Evolutionary conservation across 1,140 invertebrate genomes (phyloP).

Genomic region (Drosophila rhopaloa): DNA sequence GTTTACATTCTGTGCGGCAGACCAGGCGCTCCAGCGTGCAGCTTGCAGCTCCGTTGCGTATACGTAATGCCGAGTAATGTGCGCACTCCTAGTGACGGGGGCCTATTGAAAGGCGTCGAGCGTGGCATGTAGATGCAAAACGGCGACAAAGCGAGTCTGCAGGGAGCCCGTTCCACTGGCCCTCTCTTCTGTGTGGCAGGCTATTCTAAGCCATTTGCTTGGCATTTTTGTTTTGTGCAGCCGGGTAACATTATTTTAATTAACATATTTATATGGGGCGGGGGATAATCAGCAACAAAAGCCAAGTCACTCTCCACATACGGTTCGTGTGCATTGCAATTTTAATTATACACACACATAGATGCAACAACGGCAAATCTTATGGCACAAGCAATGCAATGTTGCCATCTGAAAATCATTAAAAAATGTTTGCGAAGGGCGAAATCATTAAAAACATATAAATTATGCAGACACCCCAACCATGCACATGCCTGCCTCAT

Average conservation of each 20-base stretch:
- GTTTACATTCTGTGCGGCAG: slow-evolving; percentile 67
- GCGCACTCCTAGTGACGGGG: slow-evolving; percentile 21
- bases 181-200: slow-evolving; percentile 26
- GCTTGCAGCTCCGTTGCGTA: slow-evolving; percentile 50
- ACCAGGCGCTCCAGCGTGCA: slow-evolving; percentile 10
- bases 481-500: slow-evolving; percentile 39
- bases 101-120: slow-evolving; percentile 75
- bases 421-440: slow-evolving; percentile 73
- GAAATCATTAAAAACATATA: slow-evolving; percentile 82
- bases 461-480: slow-evolving; percentile 62
- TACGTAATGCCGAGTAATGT: slow-evolving; percentile 73
- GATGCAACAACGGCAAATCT: slow-evolving; percentile 27
- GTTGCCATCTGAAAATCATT: slow-evolving; percentile 70
- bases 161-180: slow-evolving; percentile 41
- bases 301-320: slow-evolving; percentile 35
- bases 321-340: slow-evolving; percentile 64
- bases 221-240: slow-evolving; percentile 64
- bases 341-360: slow-evolving; percentile 75
- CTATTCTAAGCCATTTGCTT: slow-evolving; percentile 79
- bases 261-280: slow-evolving; percentile 73
- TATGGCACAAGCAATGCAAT: slow-evolving; percentile 45
- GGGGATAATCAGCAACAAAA: slow-evolving; percentile 52
- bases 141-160: slow-evolving; percentile 76
- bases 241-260: slow-evolving; percentile 81
- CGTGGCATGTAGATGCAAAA: slow-evolving; percentile 79